Percentiles rank a stretch among this genome's conserved stretches.
Conservation (phyloP, 1,140 invertebrate genomes). For the Drosophila pseudoananassae region DNA sequence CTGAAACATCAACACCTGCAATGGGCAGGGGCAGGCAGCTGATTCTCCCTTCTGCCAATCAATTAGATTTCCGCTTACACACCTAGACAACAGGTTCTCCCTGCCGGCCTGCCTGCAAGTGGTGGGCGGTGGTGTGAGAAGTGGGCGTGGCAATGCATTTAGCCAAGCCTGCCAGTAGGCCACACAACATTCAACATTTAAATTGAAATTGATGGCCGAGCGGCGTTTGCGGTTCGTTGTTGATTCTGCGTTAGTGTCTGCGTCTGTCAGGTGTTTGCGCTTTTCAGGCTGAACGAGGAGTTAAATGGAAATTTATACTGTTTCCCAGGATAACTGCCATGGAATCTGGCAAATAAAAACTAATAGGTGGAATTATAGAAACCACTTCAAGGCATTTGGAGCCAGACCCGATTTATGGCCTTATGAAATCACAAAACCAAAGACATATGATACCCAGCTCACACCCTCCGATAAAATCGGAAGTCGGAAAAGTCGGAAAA, state of each 20-base stretch:
- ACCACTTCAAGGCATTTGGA: constrained; percentile 54
- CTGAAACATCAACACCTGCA: constrained; percentile 58
- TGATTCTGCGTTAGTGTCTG: constrained; percentile 41
- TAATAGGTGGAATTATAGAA: constrained; percentile 60
- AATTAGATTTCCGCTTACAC: constrained; percentile 66
- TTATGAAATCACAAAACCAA: constrained; percentile 37
- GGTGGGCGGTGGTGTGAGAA: not conserved
- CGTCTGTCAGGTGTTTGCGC: constrained; percentile 15
- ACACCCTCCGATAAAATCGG: constrained; percentile 15
- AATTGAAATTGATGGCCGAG: constrained; percentile 77
- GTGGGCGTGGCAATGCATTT: constrained; percentile 35
- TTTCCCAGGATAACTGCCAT: constrained; percentile 5
- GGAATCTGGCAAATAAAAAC: constrained; percentile 7
- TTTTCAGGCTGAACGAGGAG: constrained; percentile 39
- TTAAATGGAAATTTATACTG: constrained; percentile 65
- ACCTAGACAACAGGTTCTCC: constrained; percentile 60
- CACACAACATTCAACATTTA: constrained; percentile 67
- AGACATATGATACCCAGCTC: constrained; percentile 35
- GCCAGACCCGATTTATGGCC: constrained; percentile 51
- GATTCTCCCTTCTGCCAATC: constrained; percentile 57
- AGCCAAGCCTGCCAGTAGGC: constrained; percentile 48
- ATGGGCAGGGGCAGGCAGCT: constrained; percentile 4
- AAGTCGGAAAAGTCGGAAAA: constrained; percentile 21
- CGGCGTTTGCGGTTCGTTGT: constrained; percentile 57
- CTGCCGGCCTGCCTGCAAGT: not conserved